phyloP scores from a whole-genome alignment of 2,888 invertebrate species.

The Thymelicus sylvestris region DNA sequence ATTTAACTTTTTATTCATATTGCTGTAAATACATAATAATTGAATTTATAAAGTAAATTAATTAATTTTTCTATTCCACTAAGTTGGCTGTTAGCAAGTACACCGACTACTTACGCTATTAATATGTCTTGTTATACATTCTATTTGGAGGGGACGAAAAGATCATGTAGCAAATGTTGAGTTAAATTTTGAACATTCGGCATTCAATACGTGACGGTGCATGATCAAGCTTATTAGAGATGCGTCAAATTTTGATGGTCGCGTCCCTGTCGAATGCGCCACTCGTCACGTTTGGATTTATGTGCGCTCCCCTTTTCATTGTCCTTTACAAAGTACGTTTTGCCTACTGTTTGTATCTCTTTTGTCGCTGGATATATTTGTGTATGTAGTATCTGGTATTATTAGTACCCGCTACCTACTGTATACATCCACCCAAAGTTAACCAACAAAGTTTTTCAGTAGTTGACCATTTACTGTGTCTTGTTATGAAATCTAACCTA shows the following conservation, averaged over 20 bases:
- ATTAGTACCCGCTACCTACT: too few relatives aligned
- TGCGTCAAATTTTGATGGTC: slow-evolving; percentile 66
- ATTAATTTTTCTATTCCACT: too few relatives aligned
- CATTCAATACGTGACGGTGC: slow-evolving; percentile 71
- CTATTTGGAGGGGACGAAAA: slow-evolving; percentile 16
- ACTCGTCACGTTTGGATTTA: slow-evolving; percentile 75
- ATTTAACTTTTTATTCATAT: too few relatives aligned
- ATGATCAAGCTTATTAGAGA: slow-evolving; percentile 81
- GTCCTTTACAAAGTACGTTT: slow-evolving; percentile 53
- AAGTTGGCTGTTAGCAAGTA: too few relatives aligned
- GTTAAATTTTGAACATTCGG: slow-evolving; percentile 73
- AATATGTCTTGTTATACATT: slow-evolving; percentile 5
- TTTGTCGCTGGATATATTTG: slow-evolving; percentile 41
- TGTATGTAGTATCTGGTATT: too few relatives aligned
- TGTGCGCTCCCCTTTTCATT: slow-evolving; percentile 58
- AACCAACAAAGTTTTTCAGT: too few relatives aligned
- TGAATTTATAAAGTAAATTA: too few relatives aligned
- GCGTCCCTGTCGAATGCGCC: slow-evolving; percentile 55
- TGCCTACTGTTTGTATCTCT: slow-evolving; percentile 47
- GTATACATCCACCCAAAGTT: too few relatives aligned
- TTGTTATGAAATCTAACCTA: too few relatives aligned
- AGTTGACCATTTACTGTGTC: too few relatives aligned
- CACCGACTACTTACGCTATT: background rate
- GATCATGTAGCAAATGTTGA: slow-evolving; percentile 61
- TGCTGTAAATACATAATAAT: background rate